Evolutionary conservation across 2,888 invertebrate species (phyloP), one percentile per base, ranked within the genome.

Genomic region (Magallana nippona): DNA sequence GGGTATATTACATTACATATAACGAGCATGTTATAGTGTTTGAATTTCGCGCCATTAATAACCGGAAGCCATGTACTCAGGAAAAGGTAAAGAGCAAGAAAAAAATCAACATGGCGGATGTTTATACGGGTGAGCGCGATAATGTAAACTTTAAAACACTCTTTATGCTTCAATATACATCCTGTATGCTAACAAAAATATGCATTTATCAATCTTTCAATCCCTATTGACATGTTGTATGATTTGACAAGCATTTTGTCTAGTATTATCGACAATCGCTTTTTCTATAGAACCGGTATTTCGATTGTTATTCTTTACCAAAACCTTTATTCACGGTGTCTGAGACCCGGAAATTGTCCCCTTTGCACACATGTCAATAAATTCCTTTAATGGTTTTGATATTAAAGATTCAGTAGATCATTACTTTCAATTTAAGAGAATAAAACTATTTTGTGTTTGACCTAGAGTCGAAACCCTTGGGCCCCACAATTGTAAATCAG

Each of bases 101-200:
- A 32, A n/a, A 63, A 89, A 86, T 84, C 85, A 90, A 88, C 78
- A 90, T 90, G 90, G 90, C 90, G 85, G 90, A 90, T 84, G 84
- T 88, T 85, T 89, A 88, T 86, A 86, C 87, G 84, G 88, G 88
- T 90, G 83, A 89, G 89, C 90, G 90, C 90, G 86, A 88, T 88
- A 79, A 57, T 83, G 79, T 58, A 58, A 79, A 80, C 56, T 80
- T 80, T 57, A 56, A 15, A 56, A 13, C 19, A 27, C 58, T 80
- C 10, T 27, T 32, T 32, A 56, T 57, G 32, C 0, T 27, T 58
- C 2, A 56, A 56, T 17, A 58, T 22, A 15, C 22, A 15, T 80
- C 56, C n/a, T 19, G 13, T 55, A 1, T 55, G 15, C 11, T 8
- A 78, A 78, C 19, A n/a, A n/a, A 13, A 15, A 13, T 22, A 32